Conservation (phyloP, 1,140 invertebrate genomes). For the Zelostemma sp. region DNA sequence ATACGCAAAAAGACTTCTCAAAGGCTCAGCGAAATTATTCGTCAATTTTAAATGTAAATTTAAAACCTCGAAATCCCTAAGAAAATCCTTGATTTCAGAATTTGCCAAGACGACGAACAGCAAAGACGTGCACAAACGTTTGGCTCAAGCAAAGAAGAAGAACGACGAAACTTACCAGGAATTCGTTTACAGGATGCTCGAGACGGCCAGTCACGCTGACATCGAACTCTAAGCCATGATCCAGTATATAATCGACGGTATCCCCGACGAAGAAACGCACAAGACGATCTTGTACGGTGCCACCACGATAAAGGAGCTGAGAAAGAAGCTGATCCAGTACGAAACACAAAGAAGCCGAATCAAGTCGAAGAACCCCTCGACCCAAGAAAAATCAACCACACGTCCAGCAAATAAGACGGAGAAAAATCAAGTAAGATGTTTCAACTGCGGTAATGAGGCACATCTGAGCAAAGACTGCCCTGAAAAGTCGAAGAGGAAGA, state of each 20-base stretch:
- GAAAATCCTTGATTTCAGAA: conserved; percentile 21
- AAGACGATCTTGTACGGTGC: conserved; percentile 60
- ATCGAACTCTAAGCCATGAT: conserved; percentile 51
- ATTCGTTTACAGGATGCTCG: conserved; percentile 46
- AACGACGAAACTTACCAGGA: conserved; percentile 38
- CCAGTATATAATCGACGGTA: conserved; percentile 58
- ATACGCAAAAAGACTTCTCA: conserved; percentile 37
- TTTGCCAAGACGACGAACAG: conserved; percentile 30
- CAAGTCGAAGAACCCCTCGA: conserved; percentile 7
- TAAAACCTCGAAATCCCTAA: conserved; percentile 26
- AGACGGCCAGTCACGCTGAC: conserved; percentile 47
- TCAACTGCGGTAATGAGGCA: conserved; percentile 12
- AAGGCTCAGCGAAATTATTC: conserved; percentile 35
- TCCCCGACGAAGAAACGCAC: conserved; percentile 47
- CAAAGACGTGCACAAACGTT: conserved; percentile 17
- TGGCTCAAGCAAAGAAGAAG: conserved; percentile 30
- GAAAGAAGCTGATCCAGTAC: conserved; percentile 36
- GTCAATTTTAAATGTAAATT: conserved; percentile 25
- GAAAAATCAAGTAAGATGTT: conserved; percentile 10
- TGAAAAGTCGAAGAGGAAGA: conserved; percentile 8
- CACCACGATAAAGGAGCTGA: conserved; percentile 44
- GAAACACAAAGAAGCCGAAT: conserved; percentile 23
- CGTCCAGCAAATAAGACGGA: background rate
- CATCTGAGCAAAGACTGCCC: conserved; percentile 16
- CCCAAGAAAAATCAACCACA: conserved; percentile 4